Conservation (phyloP, 2,888 invertebrate species). For the Romanomermis culicivorax region DNA sequence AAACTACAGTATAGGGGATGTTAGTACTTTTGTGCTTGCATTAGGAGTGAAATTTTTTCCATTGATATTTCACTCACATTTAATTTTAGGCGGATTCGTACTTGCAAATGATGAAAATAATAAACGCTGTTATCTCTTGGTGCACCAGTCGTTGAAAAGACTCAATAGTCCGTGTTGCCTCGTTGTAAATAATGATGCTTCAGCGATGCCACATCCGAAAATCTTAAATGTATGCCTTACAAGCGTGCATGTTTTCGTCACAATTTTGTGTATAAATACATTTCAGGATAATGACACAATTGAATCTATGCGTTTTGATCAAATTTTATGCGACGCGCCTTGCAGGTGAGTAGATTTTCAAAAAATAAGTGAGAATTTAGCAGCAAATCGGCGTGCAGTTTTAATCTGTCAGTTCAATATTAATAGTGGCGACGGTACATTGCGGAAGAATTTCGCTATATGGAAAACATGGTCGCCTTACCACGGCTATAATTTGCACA, state of each 20-base stretch:
- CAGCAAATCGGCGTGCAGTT: too few species aligned
- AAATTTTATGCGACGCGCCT: constrained; percentile 82
- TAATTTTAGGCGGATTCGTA: constrained; percentile 50
- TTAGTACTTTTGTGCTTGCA: too few species aligned
- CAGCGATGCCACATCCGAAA: constrained; percentile 55
- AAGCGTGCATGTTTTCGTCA: too few species aligned
- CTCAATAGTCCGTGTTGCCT: constrained; percentile 78
- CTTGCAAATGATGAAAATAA: constrained; percentile 94
- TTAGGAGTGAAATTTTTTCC: too few species aligned
- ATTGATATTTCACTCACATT: too few species aligned
- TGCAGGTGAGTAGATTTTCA: constrained; percentile 38
- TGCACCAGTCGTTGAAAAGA: constrained; percentile 79
- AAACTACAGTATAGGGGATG: too few species aligned
- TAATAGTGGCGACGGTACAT: constrained; percentile 64
- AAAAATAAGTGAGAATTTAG: not conserved
- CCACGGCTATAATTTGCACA: constrained; percentile 69
- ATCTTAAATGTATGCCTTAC: constrained; percentile 8
- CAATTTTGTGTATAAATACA: too few species aligned
- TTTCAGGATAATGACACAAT: constrained; percentile 8
- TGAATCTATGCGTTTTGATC: constrained; percentile 50
- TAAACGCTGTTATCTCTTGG: constrained; percentile 78
- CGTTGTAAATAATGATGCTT: constrained; percentile 86
- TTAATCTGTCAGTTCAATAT: too few species aligned
- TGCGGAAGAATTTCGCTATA: constrained; percentile 89
- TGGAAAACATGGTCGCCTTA: constrained; percentile 89